Base-by-base conservation (phyloP, 2,797 vertebrate genomes). In the Poeciliopsis presidionis region DNA sequence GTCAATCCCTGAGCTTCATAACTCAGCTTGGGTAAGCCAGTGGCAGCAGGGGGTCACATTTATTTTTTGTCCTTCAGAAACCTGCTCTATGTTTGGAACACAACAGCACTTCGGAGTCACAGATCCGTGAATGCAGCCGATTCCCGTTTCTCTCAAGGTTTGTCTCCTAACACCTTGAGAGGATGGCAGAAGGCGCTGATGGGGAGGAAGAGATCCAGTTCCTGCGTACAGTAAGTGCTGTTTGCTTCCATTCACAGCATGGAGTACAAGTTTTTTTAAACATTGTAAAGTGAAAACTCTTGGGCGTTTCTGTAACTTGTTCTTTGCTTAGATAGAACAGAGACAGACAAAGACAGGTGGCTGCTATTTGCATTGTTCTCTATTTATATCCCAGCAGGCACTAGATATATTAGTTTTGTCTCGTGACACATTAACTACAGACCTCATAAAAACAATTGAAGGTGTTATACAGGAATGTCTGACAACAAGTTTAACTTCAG, bases 191-290 rank as follows among this genome's bases (percentile, higher is more conserved):
- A 90, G 96, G 93, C 78, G 96, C 96, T 81, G 97, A 97, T 85
- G 97, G 96, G 80, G 97, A 98, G 81, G 97, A 98, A 79, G 97
- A 98, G 83, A 97, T 98, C 81, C 97, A 97, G 91, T 98, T 98
- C 86, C 93, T 98, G 77, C 95, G 97, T n/a, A 98, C 97, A 1
- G 97, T 98, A 91, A 95, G 97, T 95, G 81, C 89, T 92, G 91
- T 90, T 89, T 70, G 22, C 11, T 70, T 70, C 25, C 5, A 49
- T 73, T 36, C n/a, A 25, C 11, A 20, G 13, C 41, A 41, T 11
- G 76, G 6, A 55, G 33, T 33, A 9, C 61, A 36, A 13, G 7
- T 1, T 57, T 5, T 72, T 74, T 78, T 81, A 47, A 71, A 12
- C 39, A 25, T 53, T 2, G 61, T 30, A 53, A 57, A 78, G 25